Conservation (phyloP, 2,113 vertebrate species). For the Amia ocellicauda region DNA sequence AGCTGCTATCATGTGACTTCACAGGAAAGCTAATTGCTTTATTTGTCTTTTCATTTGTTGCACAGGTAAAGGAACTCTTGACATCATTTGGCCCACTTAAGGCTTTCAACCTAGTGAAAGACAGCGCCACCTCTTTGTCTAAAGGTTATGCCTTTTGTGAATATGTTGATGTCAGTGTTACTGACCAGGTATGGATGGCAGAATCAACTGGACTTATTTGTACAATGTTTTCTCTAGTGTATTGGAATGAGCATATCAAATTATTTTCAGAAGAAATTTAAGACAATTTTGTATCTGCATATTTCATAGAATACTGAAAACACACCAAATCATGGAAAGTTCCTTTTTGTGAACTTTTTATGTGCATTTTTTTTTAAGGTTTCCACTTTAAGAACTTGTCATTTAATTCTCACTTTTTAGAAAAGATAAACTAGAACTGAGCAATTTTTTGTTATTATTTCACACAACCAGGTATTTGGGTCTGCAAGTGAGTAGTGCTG, state of each 20-base stretch:
- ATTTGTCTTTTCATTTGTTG: constrained; percentile 26
- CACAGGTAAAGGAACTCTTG: constrained; percentile 72
- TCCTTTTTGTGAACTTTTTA: too few species aligned
- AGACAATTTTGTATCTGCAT: too few species aligned
- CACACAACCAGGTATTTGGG: too few species aligned
- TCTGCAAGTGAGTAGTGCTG: too few species aligned
- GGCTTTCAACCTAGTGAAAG: constrained; percentile 74
- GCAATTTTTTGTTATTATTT: too few species aligned
- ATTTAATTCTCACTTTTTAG: too few species aligned
- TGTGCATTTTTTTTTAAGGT: too few species aligned
- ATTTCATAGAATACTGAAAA: too few species aligned
- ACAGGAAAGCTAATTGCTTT: constrained; percentile 20
- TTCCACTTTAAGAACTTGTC: too few species aligned
- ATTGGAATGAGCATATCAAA: neutral
- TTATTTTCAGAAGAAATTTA: neutral
- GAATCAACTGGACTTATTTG: neutral
- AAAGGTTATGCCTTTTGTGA: constrained; percentile 75
- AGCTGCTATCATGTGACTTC: neutral
- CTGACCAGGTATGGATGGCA: constrained; percentile 56
- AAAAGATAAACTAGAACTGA: too few species aligned
- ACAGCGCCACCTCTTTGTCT: constrained; percentile 71
- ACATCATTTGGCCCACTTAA: constrained; percentile 70
- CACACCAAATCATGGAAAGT: too few species aligned
- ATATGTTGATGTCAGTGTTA: constrained; percentile 65
- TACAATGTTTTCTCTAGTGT: too few species aligned